phyloP scores from a whole-genome alignment of 2,113 vertebrate genomes.

The Crotalus horridus region DNA sequence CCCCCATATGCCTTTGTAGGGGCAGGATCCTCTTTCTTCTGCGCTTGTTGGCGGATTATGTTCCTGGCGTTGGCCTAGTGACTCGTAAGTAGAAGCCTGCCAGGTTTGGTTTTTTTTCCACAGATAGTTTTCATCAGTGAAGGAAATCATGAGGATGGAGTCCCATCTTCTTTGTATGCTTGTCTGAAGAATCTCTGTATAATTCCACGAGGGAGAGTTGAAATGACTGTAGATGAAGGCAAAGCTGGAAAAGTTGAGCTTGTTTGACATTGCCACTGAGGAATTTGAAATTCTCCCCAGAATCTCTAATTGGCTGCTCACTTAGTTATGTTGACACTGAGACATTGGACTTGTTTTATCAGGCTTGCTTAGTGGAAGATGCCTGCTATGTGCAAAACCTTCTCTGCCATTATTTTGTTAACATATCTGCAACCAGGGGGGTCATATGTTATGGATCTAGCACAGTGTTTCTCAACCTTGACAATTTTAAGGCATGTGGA shows the following conservation, averaged over 20 bases:
- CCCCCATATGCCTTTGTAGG: constrained; percentile 60
- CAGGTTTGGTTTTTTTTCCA: neutral
- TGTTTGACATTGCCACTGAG: neutral
- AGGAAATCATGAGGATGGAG: accelerated
- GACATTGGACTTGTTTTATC: neutral
- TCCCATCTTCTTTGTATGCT: neutral
- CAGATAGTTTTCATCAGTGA: accelerated
- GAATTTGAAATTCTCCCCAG: neutral
- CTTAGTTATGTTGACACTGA: neutral
- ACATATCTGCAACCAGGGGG: neutral
- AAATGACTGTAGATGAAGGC: no score
- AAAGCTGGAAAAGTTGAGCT: neutral
- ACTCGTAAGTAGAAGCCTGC: constrained; percentile 78
- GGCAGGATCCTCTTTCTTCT: constrained; percentile 89
- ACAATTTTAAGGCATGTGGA: no score
- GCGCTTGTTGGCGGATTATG: constrained; percentile 80
- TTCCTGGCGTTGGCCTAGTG: constrained; percentile 87
- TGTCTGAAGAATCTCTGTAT: neutral
- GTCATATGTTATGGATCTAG: neutral
- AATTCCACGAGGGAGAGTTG: neutral
- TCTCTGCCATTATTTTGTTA: neutral
- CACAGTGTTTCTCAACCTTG: no score
- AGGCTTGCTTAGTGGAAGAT: neutral
- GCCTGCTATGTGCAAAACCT: neutral
- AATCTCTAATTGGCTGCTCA: neutral